Evolutionary conservation across 2,888 invertebrate genomes (phyloP).

Genomic region (Drosophila setosimentum): DNA sequence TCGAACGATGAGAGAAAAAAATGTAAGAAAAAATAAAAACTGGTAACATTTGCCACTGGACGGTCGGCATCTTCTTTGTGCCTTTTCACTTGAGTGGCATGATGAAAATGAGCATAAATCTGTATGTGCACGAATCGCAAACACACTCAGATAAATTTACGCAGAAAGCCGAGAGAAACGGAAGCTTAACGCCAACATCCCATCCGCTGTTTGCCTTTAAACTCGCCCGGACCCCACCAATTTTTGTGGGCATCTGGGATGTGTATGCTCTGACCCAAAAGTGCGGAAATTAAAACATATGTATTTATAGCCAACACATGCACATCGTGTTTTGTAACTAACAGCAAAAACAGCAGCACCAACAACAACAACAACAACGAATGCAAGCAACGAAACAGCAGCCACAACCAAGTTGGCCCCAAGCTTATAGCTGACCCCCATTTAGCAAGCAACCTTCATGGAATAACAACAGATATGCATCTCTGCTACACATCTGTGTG

Average conservation of each 20-base stretch:
- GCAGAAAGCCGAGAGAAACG: constrained; percentile 51
- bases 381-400: constrained; percentile 14
- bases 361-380: constrained; percentile 21
- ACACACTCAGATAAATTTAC: constrained; percentile 59
- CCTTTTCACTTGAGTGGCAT: constrained; percentile 6
- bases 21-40: constrained; percentile 60
- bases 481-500: constrained; percentile 18
- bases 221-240: constrained; percentile 34
- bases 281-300: constrained; percentile 81
- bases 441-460: constrained; percentile 47
- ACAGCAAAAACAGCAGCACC: constrained; percentile 32
- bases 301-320: constrained; percentile 76
- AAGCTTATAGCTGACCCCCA: constrained; percentile 68
- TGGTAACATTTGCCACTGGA: constrained; percentile 56
- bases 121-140: constrained; percentile 15
- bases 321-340: constrained; percentile 50
- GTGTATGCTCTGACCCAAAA: constrained; percentile 73
- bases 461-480: constrained; percentile 61
- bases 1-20: constrained; percentile 40
- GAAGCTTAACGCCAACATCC: constrained; percentile 65
- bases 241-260: constrained; percentile 35
- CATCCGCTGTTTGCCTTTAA: constrained; percentile 75
- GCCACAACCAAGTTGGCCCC: constrained; percentile 49
- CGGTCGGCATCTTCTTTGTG: constrained; percentile 24
- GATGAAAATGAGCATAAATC: constrained; percentile 41